Conservation (phyloP, 2,797 vertebrate genomes). For the Poeciliopsis infans region DNA sequence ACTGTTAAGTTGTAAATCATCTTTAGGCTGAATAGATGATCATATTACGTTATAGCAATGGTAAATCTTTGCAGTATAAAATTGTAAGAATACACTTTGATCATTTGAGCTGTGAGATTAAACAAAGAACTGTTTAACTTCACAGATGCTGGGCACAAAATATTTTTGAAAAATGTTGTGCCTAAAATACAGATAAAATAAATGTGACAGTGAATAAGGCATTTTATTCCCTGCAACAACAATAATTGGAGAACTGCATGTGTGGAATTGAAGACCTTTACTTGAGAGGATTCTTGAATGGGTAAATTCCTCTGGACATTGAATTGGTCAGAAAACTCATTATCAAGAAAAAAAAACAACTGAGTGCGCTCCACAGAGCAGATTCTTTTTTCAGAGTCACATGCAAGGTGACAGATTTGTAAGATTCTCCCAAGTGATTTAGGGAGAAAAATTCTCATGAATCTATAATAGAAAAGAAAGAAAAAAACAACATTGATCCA, state of each 20-base stretch:
- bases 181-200: not conserved
- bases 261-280: constrained; percentile 9
- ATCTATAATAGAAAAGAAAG: constrained; percentile 20
- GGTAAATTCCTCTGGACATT: constrained; percentile 25
- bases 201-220: not conserved
- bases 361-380: not conserved
- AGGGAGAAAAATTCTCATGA: constrained; percentile 30
- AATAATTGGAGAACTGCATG: not conserved
- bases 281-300: constrained; percentile 12
- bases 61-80: not conserved
- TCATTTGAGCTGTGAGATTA: not conserved
- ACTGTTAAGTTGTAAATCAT: too few relatives aligned
- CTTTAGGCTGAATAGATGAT: not conserved
- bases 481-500: constrained; percentile 23
- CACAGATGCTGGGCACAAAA: not conserved
- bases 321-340: constrained; percentile 16
- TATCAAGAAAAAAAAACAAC: constrained; percentile 5
- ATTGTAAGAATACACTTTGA: not conserved
- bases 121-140: not conserved
- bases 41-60: not conserved
- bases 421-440: constrained; percentile 20
- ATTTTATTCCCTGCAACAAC: not conserved
- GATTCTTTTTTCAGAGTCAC: constrained; percentile 17
- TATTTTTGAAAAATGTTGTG: not conserved
- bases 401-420: constrained; percentile 35